phyloP scores from a whole-genome alignment of 2,888 invertebrate genomes.

The Thelaira solivaga region DNA sequence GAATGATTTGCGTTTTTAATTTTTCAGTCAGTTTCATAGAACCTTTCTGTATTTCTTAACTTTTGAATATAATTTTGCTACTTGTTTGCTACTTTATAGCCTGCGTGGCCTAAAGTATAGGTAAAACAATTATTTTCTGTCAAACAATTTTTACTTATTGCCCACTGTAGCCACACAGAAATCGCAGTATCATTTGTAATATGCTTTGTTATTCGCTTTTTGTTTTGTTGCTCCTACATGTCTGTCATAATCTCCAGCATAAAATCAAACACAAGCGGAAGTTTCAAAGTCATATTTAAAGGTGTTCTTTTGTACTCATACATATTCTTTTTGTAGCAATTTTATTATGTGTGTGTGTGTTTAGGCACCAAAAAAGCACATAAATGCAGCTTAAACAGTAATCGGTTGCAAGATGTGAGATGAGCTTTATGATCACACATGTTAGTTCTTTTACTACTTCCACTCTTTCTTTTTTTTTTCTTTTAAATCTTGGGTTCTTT shows the following conservation, averaged over 20 bases:
- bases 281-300: slow-evolving; percentile 57
- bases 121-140: no score
- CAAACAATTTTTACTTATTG: neutral
- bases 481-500: no score
- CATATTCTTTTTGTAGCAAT: no score
- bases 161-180: slow-evolving; percentile 35
- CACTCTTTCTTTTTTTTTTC: neutral
- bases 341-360: slow-evolving; percentile 18
- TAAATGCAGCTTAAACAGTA: slow-evolving; percentile 8
- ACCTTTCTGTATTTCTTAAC: no score
- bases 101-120: no score
- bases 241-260: slow-evolving; percentile 61
- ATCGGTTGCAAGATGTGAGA: slow-evolving; percentile 14
- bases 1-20: no score
- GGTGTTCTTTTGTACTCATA: slow-evolving; percentile 28
- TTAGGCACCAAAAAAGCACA: neutral
- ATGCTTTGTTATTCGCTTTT: neutral
- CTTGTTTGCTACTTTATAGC: no score
- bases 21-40: no score
- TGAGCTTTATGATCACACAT: slow-evolving; percentile 64
- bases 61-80: no score
- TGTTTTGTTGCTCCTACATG: no score
- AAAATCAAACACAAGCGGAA: slow-evolving; percentile 65
- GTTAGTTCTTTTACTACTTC: slow-evolving; percentile 15
- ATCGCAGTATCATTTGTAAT: slow-evolving; percentile 44